These are phyloP conservation scores for Brachionus angularis DNA, from an alignment of 1,140 invertebrate species.

Conservation along the genomic window DNA sequence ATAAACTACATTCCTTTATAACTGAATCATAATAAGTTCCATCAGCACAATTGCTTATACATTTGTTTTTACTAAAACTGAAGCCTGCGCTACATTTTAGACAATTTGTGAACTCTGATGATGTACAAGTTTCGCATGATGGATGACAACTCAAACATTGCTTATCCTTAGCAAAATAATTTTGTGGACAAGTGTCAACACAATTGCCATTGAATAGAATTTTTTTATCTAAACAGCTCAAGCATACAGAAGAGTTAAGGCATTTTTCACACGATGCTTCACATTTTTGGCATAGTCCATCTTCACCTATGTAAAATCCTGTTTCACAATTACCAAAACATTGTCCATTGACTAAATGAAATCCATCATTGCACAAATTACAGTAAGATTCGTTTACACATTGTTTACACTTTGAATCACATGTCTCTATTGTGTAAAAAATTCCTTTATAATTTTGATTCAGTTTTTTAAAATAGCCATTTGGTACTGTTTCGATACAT, in stretches of 20 bases:
- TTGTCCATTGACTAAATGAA: constrained; percentile 4
- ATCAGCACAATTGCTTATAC: constrained; percentile 64
- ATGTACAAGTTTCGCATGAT: constrained; percentile 75
- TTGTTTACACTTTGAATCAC: not conserved
- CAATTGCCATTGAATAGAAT: constrained; percentile 43
- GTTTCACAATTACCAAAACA: constrained; percentile 2
- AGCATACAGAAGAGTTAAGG: not conserved
- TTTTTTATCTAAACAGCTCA: not conserved
- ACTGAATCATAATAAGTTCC: constrained; percentile 71
- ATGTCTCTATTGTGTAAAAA: not conserved
- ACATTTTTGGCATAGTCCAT: not conserved
- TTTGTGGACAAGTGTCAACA: constrained; percentile 45
- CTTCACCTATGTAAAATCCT: constrained; percentile 1
- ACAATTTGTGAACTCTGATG: constrained; percentile 71
- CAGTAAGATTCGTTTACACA: constrained; percentile 17
- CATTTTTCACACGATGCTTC: constrained; percentile 30
- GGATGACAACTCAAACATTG: constrained; percentile 69
- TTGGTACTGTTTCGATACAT: not conserved
- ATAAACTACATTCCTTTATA: constrained; percentile 56
- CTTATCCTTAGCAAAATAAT: constrained; percentile 41
- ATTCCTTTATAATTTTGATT: not conserved
- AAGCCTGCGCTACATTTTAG: constrained; percentile 69
- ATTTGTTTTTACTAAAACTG: constrained; percentile 62
- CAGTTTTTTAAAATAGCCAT: not conserved
- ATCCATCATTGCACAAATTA: not conserved